Evolutionary conservation across 2,797 vertebrate species (phyloP).

Genomic region (Argyrosomus regius): DNA sequence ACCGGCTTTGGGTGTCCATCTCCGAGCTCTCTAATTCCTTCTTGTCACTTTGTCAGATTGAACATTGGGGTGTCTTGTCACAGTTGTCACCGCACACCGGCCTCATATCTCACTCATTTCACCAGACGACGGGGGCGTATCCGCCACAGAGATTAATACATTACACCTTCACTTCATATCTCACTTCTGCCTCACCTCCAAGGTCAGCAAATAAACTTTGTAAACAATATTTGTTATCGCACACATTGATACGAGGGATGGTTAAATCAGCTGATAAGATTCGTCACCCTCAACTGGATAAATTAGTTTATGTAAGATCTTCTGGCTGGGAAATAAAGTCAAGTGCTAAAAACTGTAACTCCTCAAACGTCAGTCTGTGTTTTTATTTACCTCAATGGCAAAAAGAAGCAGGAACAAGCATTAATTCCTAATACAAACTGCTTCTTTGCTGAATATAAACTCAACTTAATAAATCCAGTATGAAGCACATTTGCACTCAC

Average conservation of each 20-base stretch:
- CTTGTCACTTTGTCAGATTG: conserved; percentile 64
- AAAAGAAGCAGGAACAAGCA: too few relatives aligned
- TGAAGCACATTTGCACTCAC: too few relatives aligned
- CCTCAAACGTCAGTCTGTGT: too few relatives aligned
- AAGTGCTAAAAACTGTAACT: too few relatives aligned
- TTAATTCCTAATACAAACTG: too few relatives aligned
- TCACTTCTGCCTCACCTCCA: conserved; percentile 14
- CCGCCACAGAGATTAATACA: conserved; percentile 45
- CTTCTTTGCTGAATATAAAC: too few relatives aligned
- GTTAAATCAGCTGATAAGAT: not conserved
- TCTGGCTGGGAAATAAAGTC: too few relatives aligned
- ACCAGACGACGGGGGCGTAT: conserved; percentile 17
- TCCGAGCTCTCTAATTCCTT: conserved; percentile 50
- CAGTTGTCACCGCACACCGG: conserved; percentile 48
- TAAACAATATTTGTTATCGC: not conserved
- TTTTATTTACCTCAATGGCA: too few relatives aligned
- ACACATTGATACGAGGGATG: not conserved
- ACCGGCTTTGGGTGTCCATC: conserved; percentile 37
- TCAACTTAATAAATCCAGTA: too few relatives aligned
- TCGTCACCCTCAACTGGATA: not conserved
- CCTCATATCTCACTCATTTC: conserved; percentile 62
- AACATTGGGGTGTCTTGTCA: conserved; percentile 63
- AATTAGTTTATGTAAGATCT: not conserved
- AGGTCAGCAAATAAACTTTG: conserved; percentile 25
- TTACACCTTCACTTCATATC: conserved; percentile 38